Percentiles rank a stretch among this genome's conserved stretches.
phyloP scores from a whole-genome alignment of 2,797 vertebrate genomes.

The Philypnodon macrostomus region DNA sequence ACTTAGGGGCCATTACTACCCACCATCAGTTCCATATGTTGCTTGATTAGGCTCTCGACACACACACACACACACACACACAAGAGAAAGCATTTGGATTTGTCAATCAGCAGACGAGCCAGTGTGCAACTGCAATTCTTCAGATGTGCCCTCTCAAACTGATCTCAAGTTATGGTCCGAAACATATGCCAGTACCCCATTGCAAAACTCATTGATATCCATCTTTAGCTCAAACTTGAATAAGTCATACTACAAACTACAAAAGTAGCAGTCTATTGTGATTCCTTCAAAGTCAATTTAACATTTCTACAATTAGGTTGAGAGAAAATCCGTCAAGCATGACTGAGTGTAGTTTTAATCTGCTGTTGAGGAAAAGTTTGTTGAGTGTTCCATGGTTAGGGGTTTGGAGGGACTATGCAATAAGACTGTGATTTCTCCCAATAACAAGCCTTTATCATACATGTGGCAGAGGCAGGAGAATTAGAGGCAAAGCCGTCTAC shows the following conservation, averaged over 20 bases:
- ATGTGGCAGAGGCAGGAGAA: conserved; percentile 49
- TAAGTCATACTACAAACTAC: not conserved
- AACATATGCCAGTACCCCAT: too few species aligned
- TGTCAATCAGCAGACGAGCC: too few species aligned
- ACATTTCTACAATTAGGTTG: conserved; percentile 47
- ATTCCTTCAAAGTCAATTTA: conserved; percentile 4
- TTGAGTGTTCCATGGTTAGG: conserved; percentile 23
- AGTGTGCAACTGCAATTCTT: too few species aligned
- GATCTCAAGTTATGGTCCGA: too few species aligned
- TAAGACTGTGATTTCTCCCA: conserved; percentile 37
- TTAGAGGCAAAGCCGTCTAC: conserved; percentile 47
- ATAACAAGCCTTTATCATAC: conserved; percentile 59
- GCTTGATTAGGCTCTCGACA: too few species aligned
- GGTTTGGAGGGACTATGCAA: conserved; percentile 16
- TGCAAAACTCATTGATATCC: too few species aligned
- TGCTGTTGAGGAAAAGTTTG: conserved; percentile 32
- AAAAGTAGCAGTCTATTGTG: not conserved
- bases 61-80: too few species aligned
- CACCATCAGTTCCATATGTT: too few species aligned
- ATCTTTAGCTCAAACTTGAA: not conserved
- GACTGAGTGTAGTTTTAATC: conserved; percentile 51
- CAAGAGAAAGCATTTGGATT: too few species aligned
- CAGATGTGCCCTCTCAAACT: too few species aligned
- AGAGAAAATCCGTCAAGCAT: conserved; percentile 42
- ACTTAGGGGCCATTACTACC: too few species aligned